Conservation (phyloP, 2,113 vertebrate species). For the Pterophyllum scalare region DNA sequence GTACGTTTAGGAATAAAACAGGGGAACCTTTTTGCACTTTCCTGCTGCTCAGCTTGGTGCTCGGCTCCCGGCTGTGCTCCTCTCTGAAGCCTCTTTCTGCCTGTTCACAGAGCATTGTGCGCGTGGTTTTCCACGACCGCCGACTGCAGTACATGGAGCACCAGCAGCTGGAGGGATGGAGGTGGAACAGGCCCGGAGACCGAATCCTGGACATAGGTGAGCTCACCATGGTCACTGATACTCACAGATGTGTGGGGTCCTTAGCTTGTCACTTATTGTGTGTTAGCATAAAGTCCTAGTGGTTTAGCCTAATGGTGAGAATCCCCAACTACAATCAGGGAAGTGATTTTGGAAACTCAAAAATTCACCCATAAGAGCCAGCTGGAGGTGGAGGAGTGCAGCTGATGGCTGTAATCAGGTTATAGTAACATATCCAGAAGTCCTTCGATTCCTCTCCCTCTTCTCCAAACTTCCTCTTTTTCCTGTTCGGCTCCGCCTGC, state of each 20-base stretch:
- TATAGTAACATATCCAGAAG: no score
- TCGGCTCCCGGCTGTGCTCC: background rate
- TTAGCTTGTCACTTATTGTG: background rate
- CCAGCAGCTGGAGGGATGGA: conserved; percentile 95
- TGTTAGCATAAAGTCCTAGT: background rate
- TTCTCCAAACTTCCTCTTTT: no score
- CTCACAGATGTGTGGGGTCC: background rate
- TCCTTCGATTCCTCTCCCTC: no score
- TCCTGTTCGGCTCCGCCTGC: no score
- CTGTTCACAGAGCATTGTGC: conserved; percentile 88
- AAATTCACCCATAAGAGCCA: background rate
- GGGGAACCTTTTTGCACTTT: conserved; percentile 17
- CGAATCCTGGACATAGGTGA: conserved; percentile 94
- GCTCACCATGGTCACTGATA: conserved; percentile 16
- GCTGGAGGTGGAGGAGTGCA: no score
- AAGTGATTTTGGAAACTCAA: background rate
- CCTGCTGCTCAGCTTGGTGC: background rate
- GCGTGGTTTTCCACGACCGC: conserved; percentile 94
- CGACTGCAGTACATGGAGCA: conserved; percentile 94
- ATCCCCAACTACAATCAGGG: background rate
- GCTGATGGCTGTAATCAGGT: no score
- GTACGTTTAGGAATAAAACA: background rate
- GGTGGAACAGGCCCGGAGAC: conserved; percentile 94
- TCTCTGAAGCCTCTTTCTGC: conserved; percentile 20
- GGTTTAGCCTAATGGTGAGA: background rate